Base-by-base conservation (phyloP, 2,113 vertebrate species). In the Pontoporia blainvillei region DNA sequence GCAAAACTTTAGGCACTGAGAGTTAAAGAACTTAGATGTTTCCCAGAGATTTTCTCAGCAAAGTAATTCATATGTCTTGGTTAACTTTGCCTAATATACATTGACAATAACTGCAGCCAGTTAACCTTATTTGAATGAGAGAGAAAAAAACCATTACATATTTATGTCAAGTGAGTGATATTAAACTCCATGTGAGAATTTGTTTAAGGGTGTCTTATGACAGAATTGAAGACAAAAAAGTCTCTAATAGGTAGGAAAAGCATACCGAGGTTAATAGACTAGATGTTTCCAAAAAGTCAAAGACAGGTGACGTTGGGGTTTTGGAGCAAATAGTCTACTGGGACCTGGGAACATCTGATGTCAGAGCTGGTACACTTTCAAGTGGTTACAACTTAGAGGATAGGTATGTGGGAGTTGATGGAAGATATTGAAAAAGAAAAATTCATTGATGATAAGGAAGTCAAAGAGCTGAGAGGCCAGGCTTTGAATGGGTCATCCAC, bases 81-180 rank as follows among this genome's bases (percentile, higher is more conserved):
- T 92, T n/a, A 85, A 79, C 6, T 17, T 73, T 59, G 25, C 44
- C 66, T 75, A 67, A 88, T 86, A 73, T 82, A 18, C 52, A 73
- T 5, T 36, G 54, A 61, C 5, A 31, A 52, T 78, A 72, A 61
- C 61, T 44, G 59, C 18, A 57, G 39, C 57, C 34, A 15, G 39
- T 93, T 92, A 49, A 61, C 15, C 20, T 86, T 11, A 72, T 79
- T 94, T 81, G 46, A 78, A 82, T 36, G 66, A 89, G 2, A 64
- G 41, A 64, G 31, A 54, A 90, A 95, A 82, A 95, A 86, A 78
- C n/a, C 29, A 29, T 57, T 64, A 46, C 11, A 17, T 41, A 21
- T 61, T 73, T 78, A 25, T 66, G 8, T 71, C 54, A 82, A 49
- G 0, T 72, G 39, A 41, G 1, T 72, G 39, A 36, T 54, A 61